Conservation (phyloP, 2,113 vertebrate species). For the Mustelus asterias region DNA sequence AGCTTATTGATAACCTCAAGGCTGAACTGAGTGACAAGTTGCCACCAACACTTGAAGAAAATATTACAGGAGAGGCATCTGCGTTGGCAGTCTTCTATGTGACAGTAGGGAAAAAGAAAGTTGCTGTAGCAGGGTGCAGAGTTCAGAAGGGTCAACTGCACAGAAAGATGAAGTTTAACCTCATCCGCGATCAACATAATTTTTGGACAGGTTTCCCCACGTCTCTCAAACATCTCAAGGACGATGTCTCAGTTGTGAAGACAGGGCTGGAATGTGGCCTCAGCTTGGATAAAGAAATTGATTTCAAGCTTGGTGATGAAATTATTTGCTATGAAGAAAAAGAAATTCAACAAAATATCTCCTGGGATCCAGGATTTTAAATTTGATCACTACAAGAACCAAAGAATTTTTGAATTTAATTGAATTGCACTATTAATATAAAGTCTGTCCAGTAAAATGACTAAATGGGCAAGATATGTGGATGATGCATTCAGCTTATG, state of each 20-base stretch:
- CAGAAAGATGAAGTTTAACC: slow-evolving; percentile 68
- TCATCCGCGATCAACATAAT: slow-evolving; percentile 59
- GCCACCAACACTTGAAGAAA: slow-evolving; percentile 52
- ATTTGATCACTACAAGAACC: background rate
- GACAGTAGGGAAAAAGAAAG: slow-evolving; percentile 75
- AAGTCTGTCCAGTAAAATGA: background rate
- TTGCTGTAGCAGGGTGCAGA: slow-evolving; percentile 86
- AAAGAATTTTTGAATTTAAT: background rate
- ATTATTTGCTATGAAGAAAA: slow-evolving; percentile 75
- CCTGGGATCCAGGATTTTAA: slow-evolving; percentile 90
- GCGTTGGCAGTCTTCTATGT: slow-evolving; percentile 73
- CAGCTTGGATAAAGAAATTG: slow-evolving; percentile 60
- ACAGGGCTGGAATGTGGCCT: slow-evolving; percentile 86
- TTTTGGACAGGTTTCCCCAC: slow-evolving; percentile 78
- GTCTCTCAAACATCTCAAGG: slow-evolving; percentile 82
- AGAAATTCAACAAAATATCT: slow-evolving; percentile 56
- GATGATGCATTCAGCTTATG: background rate
- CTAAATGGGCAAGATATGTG: background rate
- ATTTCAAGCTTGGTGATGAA: slow-evolving; percentile 68
- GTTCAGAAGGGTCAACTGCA: slow-evolving; percentile 84
- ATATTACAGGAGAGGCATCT: slow-evolving; percentile 69
- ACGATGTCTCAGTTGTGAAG: slow-evolving; percentile 71
- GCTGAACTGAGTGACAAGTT: slow-evolving; percentile 70
- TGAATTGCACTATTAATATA: slow-evolving; percentile 14
- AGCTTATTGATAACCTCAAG: slow-evolving; percentile 77